Evolutionary conservation across 2,797 vertebrate genomes (phyloP).

Genomic region (Graptemys geographica): DNA sequence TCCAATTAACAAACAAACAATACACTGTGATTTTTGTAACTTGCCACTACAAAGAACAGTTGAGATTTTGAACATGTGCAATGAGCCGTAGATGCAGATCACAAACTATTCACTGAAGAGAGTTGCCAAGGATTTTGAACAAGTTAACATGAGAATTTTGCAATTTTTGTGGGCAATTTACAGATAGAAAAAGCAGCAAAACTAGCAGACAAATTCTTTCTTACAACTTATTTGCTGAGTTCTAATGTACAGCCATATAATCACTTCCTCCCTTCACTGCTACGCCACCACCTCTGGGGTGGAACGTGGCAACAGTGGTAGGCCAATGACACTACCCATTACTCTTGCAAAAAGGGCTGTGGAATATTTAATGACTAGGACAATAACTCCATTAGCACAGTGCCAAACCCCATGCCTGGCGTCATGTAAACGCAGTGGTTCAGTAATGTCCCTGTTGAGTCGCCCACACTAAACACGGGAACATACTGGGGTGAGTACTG

Average conservation of each 20-base stretch:
- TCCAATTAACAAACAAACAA: conserved; percentile 49
- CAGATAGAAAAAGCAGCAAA: conserved; percentile 53
- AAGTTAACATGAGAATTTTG: conserved; percentile 47
- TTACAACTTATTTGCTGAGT: neutral
- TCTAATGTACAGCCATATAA: neutral
- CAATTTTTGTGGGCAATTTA: conserved; percentile 49
- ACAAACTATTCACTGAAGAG: conserved; percentile 69
- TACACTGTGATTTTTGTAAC: conserved; percentile 2
- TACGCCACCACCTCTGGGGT: neutral
- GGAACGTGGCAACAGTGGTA: neutral
- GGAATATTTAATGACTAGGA: neutral
- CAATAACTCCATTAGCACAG: rapidly evolving
- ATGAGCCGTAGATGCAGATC: conserved; percentile 45
- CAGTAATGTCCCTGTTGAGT: neutral
- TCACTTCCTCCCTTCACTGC: neutral
- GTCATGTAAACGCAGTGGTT: neutral
- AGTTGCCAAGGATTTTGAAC: conserved; percentile 63
- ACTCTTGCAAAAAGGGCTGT: neutral
- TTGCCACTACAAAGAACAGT: neutral
- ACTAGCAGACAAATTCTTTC: neutral
- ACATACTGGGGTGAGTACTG: neutral
- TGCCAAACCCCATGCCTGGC: rapidly evolving
- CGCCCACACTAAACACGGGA: neutral
- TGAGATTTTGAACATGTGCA: conserved; percentile 44
- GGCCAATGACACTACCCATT: neutral